Evolutionary conservation across 2,888 invertebrate genomes (phyloP).

Genomic region (Temnothorax unifasciatus): DNA sequence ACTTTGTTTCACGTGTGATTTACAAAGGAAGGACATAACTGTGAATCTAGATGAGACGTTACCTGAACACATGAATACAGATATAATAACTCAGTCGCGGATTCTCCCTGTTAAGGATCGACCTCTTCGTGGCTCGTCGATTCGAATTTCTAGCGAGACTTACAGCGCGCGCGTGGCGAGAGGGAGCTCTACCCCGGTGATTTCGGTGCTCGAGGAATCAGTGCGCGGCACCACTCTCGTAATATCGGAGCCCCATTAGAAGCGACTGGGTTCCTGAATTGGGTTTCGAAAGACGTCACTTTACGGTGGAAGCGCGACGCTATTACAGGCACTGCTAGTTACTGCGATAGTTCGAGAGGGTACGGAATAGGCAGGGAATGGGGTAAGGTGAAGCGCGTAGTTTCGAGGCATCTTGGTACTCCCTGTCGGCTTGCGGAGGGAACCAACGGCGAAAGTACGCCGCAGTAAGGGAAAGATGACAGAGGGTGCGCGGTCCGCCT

Average conservation of each 20-base stretch:
- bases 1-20: background rate
- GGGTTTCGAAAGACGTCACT: conserved; percentile 81
- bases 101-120: conserved; percentile 47
- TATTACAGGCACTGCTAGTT: conserved; percentile 82
- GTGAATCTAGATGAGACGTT: conserved; percentile 12
- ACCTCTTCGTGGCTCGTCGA: conserved; percentile 30
- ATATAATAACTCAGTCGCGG: conserved; percentile 36
- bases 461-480: conserved; percentile 75
- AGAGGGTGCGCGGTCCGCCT: conserved; percentile 56
- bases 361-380: conserved; percentile 49
- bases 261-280: conserved; percentile 76
- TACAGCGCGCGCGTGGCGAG: conserved; percentile 58
- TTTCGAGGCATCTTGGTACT: conserved; percentile 77
- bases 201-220: conserved; percentile 72
- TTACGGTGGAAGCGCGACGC: conserved; percentile 79
- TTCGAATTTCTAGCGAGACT: conserved; percentile 52
- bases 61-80: conserved; percentile 13
- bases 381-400: conserved; percentile 74
- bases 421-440: conserved; percentile 70
- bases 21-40: background rate
- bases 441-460: conserved; percentile 66
- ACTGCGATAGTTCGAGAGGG: conserved; percentile 76
- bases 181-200: conserved; percentile 50
- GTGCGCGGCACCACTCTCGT: conserved; percentile 71
- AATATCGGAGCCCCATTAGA: conserved; percentile 78